Evolutionary conservation across 30 jellyfish, hydroid and myxozoan genomes (phyloP), one percentile per base, ranked within the genome.

Genomic region (Haliclystus octoradiatus): DNA sequence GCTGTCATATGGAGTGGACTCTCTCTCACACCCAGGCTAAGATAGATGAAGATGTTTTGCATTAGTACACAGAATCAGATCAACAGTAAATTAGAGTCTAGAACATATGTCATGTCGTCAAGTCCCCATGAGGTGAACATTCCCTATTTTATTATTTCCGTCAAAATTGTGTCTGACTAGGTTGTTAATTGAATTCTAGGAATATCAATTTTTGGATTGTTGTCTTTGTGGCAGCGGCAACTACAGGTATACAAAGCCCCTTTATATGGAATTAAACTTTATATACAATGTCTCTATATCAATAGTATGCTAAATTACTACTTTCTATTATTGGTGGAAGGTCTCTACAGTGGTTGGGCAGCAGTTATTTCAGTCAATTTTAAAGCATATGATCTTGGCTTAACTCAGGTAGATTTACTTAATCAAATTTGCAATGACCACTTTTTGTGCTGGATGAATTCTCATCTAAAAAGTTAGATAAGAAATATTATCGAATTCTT

Each of bases 261-360:
- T 9, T 40, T 19, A 5, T 19, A 40, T 40, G 9, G 57, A 40
- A 40, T 5, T 40, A n/a, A n/a, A n/a, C n/a, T n/a, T n/a, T 40
- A 40, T 40, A 40, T 40, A 5, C 14, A 40, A 5, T 40, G 19
- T 5, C 57, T 40, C 14, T 40, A 40, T 5, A 19, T 40, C 9
- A 40, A 19, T 19, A 40, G 14, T 40, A 40, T 5, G 57, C 57
- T 5, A 40, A 19, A 5, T 5, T 5, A 19, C 19, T 5, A 40
- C 19, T 19, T 40, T 40, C 19, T 40, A 40, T 40, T 40, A 19
- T 40, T 19, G 57, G 9, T 19, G 14, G 19, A 76, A 5, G 81
- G 81, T 1, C 26, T 70, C 30, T 70, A 70, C 57, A 70, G 81
- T 61, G 81, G 81, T 9, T 70, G 81, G 81, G 76, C 64, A 26